A percentile compares a stretch with the other conserved stretches of the same genome.
Conservation (phyloP, 2,888 invertebrate species). For the Tetrapedia diversipes region DNA sequence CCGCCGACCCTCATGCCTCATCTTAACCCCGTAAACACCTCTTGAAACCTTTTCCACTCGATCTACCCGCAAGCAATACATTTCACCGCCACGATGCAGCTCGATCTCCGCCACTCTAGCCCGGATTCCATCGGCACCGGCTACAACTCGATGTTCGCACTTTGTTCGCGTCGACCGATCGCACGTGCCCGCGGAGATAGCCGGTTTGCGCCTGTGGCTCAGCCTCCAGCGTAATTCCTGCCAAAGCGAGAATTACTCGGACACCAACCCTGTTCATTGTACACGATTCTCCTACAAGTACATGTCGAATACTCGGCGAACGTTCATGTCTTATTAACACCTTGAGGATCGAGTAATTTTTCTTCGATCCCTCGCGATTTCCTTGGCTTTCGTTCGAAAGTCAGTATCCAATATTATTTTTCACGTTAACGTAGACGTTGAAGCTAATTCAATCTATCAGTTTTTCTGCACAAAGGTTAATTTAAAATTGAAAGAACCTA, state of each 20-base stretch:
- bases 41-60: background rate
- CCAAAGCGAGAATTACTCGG: conserved; percentile 1
- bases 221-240: conserved; percentile 5
- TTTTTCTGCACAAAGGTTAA: too few relatives aligned
- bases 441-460: too few relatives aligned
- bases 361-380: too few relatives aligned
- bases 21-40: background rate
- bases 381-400: too few relatives aligned
- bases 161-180: conserved; percentile 43
- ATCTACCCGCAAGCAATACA: background rate
- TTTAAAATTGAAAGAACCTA: too few relatives aligned
- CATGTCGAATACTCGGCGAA: conserved; percentile 7
- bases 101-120: conserved; percentile 12
- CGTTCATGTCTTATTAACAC: background rate
- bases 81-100: conserved; percentile 1
- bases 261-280: background rate
- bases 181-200: conserved; percentile 40
- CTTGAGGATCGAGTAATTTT: too few relatives aligned
- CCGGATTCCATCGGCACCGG: conserved; percentile 21
- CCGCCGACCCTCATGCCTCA: background rate
- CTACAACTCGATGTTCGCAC: conserved; percentile 31
- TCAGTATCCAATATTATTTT: too few relatives aligned
- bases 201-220: conserved; percentile 1
- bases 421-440: too few relatives aligned
- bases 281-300: conserved; percentile 25